phyloP scores from a whole-genome alignment of 2,113 vertebrate species.

The Oriolus oriolus region DNA sequence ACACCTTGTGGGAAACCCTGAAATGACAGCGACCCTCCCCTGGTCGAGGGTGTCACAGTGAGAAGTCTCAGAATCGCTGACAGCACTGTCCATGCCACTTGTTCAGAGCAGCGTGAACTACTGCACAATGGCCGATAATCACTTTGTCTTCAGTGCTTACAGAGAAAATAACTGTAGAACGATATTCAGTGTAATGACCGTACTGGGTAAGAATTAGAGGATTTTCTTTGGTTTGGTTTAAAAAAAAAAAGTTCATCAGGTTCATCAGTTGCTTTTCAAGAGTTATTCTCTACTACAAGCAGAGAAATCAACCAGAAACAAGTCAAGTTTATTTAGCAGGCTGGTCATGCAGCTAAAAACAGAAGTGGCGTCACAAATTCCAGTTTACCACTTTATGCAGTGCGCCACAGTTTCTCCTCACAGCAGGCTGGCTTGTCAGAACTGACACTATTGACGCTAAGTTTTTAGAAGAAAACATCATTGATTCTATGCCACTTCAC shows the following conservation, averaged over 20 bases:
- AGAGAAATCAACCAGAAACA: conserved; percentile 14
- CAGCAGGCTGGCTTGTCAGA: background rate
- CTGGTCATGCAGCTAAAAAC: background rate
- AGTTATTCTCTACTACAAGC: background rate
- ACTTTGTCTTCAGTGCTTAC: background rate
- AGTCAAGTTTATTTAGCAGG: background rate
- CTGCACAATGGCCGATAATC: background rate
- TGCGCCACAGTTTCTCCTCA: background rate
- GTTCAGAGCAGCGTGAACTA: background rate
- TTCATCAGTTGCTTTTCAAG: background rate
- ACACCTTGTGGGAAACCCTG: conserved; percentile 44
- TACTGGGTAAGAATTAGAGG: background rate
- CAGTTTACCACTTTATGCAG: background rate
- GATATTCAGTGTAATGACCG: background rate
- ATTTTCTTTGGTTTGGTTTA: background rate
- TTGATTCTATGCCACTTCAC: background rate
- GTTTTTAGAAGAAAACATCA: background rate
- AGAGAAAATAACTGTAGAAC: background rate
- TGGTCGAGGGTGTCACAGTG: background rate
- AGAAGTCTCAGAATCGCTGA: background rate
- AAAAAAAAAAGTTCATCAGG: background rate
- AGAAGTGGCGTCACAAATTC: conserved; percentile 3
- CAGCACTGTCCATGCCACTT: background rate
- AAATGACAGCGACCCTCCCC: background rate
- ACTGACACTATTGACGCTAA: background rate